A percentile compares a stretch with the other conserved stretches of the same genome.
Evolutionary conservation across 2,113 vertebrate genomes (phyloP).

Genomic region (Leptobrachium leishanense): DNA sequence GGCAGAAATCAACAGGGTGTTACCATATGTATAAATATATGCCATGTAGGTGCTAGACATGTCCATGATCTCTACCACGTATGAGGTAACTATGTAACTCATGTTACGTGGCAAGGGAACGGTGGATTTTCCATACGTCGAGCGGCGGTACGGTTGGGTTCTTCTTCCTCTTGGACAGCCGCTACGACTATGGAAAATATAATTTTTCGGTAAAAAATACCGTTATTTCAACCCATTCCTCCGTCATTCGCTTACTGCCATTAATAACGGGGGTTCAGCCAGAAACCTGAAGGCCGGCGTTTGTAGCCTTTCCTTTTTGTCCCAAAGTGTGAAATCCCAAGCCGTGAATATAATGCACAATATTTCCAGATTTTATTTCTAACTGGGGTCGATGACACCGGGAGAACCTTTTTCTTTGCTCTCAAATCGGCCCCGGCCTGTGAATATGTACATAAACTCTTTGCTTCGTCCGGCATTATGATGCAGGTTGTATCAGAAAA

Average conservation of each 20-base stretch:
- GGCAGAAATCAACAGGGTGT: too few relatives aligned
- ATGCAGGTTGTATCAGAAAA: slow-evolving; percentile 13
- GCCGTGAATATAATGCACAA: slow-evolving; percentile 27
- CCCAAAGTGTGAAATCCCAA: not conserved
- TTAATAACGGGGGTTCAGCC: not conserved
- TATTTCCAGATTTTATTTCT: not conserved
- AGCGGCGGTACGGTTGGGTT: too few relatives aligned
- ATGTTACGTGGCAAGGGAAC: too few relatives aligned
- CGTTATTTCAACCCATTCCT: not conserved
- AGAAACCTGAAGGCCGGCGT: not conserved
- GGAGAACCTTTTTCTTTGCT: not conserved
- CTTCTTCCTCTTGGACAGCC: too few relatives aligned
- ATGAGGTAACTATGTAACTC: too few relatives aligned
- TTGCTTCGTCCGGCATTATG: not conserved
- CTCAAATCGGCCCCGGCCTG: not conserved
- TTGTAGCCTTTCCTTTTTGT: not conserved
- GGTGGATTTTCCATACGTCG: too few relatives aligned
- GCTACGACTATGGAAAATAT: too few relatives aligned
- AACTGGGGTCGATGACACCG: not conserved
- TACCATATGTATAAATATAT: too few relatives aligned
- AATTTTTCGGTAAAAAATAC: not conserved
- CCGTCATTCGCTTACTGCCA: not conserved
- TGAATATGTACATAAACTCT: not conserved
- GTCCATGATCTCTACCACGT: too few relatives aligned
- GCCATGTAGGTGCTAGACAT: too few relatives aligned